Evolutionary conservation across 1,140 invertebrate species (phyloP).

Genomic region (Chelonus insularis): DNA sequence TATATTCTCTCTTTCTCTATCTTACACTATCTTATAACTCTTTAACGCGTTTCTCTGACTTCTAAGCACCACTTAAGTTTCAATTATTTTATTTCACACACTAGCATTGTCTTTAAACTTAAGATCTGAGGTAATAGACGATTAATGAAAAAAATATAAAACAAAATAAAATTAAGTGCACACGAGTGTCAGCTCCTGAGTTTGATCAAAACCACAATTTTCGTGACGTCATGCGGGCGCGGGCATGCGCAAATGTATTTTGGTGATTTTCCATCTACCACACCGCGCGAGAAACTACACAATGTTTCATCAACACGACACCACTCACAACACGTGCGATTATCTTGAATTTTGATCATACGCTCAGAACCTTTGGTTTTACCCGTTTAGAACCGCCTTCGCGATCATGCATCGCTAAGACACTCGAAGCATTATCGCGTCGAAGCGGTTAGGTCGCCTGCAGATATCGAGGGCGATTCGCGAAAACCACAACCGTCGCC

Average conservation of each 20-base stretch:
- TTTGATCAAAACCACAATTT: slow-evolving; percentile 58
- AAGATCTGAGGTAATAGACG: slow-evolving; percentile 5
- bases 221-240: slow-evolving; percentile 57
- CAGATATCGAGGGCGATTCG: slow-evolving; percentile 44
- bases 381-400: background rate
- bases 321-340: slow-evolving; percentile 13
- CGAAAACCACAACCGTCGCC: slow-evolving; percentile 40
- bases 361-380: background rate
- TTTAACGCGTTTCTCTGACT: background rate
- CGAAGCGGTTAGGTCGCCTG: slow-evolving; percentile 36
- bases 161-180: slow-evolving; percentile 13
- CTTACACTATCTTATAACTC: background rate
- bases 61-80: background rate
- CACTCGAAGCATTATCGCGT: slow-evolving; percentile 43
- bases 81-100: slow-evolving; percentile 45
- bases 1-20: background rate
- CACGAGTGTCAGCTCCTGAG: slow-evolving; percentile 28
- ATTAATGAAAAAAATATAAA: slow-evolving; percentile 32
- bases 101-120: slow-evolving; percentile 40
- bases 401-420: slow-evolving; percentile 31
- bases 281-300: slow-evolving; percentile 17
- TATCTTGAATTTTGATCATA: background rate
- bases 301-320: background rate
- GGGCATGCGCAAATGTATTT: slow-evolving; percentile 55
- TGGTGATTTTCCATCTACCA: slow-evolving; percentile 59